Evolutionary conservation across 1,140 invertebrate species (phyloP), one percentile per base, ranked within the genome.

Genomic region (Triops cancriformis): DNA sequence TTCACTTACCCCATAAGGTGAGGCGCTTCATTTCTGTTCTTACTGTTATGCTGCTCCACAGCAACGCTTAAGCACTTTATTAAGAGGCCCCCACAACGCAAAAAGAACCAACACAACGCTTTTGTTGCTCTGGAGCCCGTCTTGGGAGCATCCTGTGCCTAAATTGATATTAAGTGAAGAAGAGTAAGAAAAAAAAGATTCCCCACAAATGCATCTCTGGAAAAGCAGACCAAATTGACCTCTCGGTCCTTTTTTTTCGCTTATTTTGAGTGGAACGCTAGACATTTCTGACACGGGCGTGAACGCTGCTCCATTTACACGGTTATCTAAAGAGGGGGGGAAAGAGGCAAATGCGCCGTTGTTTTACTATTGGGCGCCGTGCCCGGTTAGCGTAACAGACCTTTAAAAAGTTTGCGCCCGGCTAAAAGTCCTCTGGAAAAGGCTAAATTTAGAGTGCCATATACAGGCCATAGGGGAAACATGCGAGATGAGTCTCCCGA

Each of bases 261-360:
- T 7, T 64, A 64, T 64, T 14, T 64, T 18, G 51, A 64, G 51
- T 64, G 51, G 51, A 64, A 23, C 51, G 51, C 51, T 64, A 64
- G 51, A 64, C 51, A 64, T 64, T 64, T 64, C 51, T 64, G 51
- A 64, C 51, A 64, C 51, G 51, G 51, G 51, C 51, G 51, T 64
- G 51, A 64, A 64, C 51, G 51, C 51, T 64, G 51, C 51, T 64
- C 51, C 51, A 64, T 64, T 64, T 64, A 64, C 51, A 23, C 51
- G 51, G 51, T 64, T 64, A 64, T 64, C 51, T 64, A 64, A 64
- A 64, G 51, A 64, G 51, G 51, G 31, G 31, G 31, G 31, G 2
- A 7, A 64, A 64, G 14, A 64, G 51, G 51, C 51, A 64, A 64
- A 64, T 64, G 51, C 23, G 51, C 51, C 23, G 51, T 64, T 64